A percentile compares a stretch with the other conserved stretches of the same genome.
phyloP scores from a whole-genome alignment of 2,888 invertebrate species.

The Parelbella ahira region DNA sequence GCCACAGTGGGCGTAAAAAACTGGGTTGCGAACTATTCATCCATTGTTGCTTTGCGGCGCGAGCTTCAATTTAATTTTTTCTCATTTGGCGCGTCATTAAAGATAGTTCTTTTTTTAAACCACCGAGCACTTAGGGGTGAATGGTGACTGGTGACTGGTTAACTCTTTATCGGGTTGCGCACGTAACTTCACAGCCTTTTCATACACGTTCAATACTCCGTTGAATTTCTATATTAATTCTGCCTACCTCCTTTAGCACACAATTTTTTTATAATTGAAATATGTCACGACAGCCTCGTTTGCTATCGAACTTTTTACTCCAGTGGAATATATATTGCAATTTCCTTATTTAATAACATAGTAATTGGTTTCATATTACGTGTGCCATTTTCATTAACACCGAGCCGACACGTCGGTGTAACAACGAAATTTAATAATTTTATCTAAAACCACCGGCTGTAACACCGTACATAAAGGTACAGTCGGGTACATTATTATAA shows the following conservation, averaged over 20 bases:
- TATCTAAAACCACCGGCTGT: too few relatives aligned
- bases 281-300: too few relatives aligned
- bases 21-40: constrained; percentile 21
- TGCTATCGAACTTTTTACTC: too few relatives aligned
- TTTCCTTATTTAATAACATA: too few relatives aligned
- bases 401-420: too few relatives aligned
- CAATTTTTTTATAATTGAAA: too few relatives aligned
- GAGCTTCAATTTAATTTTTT: constrained; percentile 18
- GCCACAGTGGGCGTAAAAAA: constrained; percentile 14
- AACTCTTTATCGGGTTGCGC: constrained; percentile 1
- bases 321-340: too few relatives aligned
- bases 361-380: too few relatives aligned
- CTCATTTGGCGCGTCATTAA: constrained; percentile 21
- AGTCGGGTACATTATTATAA: constrained; percentile 1
- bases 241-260: too few relatives aligned
- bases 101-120: constrained; percentile 13
- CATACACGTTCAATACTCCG: neutral
- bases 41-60: constrained; percentile 22
- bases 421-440: too few relatives aligned
- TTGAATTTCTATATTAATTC: too few relatives aligned
- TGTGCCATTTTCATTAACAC: neutral
- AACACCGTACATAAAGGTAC: neutral
- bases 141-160: too few relatives aligned
- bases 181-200: neutral
- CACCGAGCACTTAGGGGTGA: constrained; percentile 1